Conservation (phyloP, 2,888 invertebrate genomes). For the Caprella mutica region DNA sequence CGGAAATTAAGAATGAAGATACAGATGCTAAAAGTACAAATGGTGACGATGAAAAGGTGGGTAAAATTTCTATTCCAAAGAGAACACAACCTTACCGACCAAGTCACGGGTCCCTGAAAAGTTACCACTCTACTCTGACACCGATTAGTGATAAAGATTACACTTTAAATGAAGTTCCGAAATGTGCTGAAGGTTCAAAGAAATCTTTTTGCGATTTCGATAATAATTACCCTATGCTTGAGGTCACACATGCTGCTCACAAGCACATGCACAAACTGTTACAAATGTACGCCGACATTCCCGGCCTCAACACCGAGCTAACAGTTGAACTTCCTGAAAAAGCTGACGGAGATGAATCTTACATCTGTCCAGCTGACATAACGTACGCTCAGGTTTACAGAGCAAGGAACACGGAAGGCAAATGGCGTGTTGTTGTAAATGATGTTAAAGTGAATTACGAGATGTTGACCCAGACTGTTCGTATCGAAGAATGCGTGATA, state of each 20-base stretch:
- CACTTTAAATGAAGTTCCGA: background rate
- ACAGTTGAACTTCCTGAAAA: slow-evolving; percentile 25
- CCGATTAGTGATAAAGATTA: background rate
- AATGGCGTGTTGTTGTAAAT: slow-evolving; percentile 36
- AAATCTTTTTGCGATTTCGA: background rate
- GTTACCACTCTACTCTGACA: background rate
- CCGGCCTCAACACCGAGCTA: slow-evolving; percentile 26
- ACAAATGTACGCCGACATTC: slow-evolving; percentile 27
- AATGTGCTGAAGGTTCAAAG: background rate
- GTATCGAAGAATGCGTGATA: slow-evolving; percentile 33
- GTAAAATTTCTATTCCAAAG: background rate
- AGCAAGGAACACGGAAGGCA: slow-evolving; percentile 35
- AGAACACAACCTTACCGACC: background rate
- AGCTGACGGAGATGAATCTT: slow-evolving; percentile 7
- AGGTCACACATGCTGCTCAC: slow-evolving; percentile 19
- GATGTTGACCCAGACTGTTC: slow-evolving; percentile 34
- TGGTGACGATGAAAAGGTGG: no score
- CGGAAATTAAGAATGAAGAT: no score
- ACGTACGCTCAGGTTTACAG: slow-evolving; percentile 35
- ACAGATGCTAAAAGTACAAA: no score
- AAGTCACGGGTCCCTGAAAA: background rate
- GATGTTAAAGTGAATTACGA: slow-evolving; percentile 35
- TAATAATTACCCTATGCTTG: background rate
- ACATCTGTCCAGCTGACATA: slow-evolving; percentile 35
- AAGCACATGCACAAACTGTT: slow-evolving; percentile 15